Conservation (phyloP, 2,113 vertebrate species). For the Chlamydotis undulata region DNA sequence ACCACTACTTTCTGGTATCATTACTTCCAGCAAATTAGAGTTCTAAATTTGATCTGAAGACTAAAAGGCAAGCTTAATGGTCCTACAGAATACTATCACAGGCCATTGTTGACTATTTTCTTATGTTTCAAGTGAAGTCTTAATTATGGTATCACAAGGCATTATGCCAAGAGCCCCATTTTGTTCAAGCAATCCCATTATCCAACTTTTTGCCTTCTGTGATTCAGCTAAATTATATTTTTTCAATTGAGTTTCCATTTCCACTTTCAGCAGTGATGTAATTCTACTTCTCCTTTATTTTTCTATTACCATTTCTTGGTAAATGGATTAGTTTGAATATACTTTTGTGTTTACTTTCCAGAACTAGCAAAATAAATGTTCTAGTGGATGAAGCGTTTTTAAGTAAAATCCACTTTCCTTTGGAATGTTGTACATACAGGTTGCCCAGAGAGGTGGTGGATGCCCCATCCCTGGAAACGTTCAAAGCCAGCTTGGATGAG, state of each 20-base stretch:
- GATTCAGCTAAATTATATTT: neutral
- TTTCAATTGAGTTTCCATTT: conserved; percentile 9
- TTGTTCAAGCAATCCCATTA: neutral
- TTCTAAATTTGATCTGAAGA: neutral
- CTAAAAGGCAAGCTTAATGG: neutral
- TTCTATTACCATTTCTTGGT: neutral
- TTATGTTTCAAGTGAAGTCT: neutral
- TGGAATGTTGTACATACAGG: neutral
- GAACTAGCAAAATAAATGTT: neutral
- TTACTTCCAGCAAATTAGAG: neutral
- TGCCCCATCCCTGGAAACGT: no score
- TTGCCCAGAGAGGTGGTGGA: no score
- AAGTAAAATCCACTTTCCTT: neutral
- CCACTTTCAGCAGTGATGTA: neutral
- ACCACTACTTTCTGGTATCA: neutral
- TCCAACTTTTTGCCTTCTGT: neutral
- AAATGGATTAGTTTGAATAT: neutral
- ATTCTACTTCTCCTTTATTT: neutral
- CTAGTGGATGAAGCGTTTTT: neutral
- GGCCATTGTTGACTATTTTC: neutral
- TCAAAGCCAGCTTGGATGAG: no score
- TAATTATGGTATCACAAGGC: neutral
- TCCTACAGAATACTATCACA: neutral
- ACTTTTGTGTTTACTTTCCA: neutral
- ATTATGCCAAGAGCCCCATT: neutral